phyloP scores from a whole-genome alignment of 2,888 invertebrate genomes.

The Stenodera caucasica region DNA sequence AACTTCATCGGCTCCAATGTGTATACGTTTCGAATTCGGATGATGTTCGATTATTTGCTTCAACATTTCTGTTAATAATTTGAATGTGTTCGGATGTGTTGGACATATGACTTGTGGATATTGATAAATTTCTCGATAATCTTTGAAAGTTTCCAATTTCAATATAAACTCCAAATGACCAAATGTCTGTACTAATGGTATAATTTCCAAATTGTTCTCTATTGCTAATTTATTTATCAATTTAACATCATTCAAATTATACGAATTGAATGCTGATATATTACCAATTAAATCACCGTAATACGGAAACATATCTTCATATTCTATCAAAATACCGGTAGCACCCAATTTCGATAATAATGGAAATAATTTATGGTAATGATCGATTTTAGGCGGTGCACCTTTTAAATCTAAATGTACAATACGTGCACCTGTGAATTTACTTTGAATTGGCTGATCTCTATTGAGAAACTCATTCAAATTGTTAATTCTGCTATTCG shows the following conservation, averaged over 20 bases:
- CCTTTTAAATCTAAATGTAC: slow-evolving; percentile 67
- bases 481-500: background rate
- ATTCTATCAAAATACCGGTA: slow-evolving; percentile 78
- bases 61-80: slow-evolving; percentile 68
- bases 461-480: background rate
- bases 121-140: slow-evolving; percentile 66
- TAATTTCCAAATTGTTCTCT: slow-evolving; percentile 65
- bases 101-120: slow-evolving; percentile 73
- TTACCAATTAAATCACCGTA: slow-evolving; percentile 61
- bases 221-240: slow-evolving; percentile 60
- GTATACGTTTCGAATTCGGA: slow-evolving; percentile 59
- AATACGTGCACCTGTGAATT: slow-evolving; percentile 47
- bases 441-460: background rate
- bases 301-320: slow-evolving; percentile 89
- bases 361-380: slow-evolving; percentile 65
- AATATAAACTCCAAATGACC: slow-evolving; percentile 82
- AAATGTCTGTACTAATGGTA: slow-evolving; percentile 84
- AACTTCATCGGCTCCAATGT: slow-evolving; percentile 85
- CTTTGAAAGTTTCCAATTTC: slow-evolving; percentile 68
- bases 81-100: slow-evolving; percentile 60
- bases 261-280: slow-evolving; percentile 67
- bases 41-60: slow-evolving; percentile 68
- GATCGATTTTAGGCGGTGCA: slow-evolving; percentile 71
- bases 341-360: slow-evolving; percentile 67
- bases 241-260: slow-evolving; percentile 60